A percentile compares a stretch with the other conserved stretches of the same genome.
Conservation (phyloP, 2,888 invertebrate species). For the Drosophila affinis region DNA sequence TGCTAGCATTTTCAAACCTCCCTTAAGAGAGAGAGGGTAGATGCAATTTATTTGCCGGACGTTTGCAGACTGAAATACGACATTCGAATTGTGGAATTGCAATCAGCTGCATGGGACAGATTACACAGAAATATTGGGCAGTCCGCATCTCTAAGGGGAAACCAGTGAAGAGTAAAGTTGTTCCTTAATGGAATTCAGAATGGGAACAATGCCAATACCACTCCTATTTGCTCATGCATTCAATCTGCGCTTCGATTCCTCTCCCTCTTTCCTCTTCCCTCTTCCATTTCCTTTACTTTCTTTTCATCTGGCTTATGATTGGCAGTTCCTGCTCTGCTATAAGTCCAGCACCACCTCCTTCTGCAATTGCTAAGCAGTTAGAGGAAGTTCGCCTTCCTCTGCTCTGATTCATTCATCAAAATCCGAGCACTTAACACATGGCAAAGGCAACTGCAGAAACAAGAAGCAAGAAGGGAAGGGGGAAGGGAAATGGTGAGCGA, state of each 20-base stretch:
- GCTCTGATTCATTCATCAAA: slow-evolving; percentile 57
- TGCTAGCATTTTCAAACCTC: slow-evolving; percentile 22
- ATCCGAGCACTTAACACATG: slow-evolving; percentile 69
- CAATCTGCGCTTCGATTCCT: slow-evolving; percentile 2
- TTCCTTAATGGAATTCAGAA: not conserved
- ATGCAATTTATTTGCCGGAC: slow-evolving; percentile 35
- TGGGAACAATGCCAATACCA: not conserved
- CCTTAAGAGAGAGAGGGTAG: not conserved
- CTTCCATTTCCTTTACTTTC: not conserved
- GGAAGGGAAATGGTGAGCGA: not conserved
- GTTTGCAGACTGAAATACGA: slow-evolving; percentile 13
- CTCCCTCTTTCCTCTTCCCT: not conserved
- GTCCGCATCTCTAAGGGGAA: not conserved
- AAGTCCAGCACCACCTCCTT: slow-evolving; percentile 3
- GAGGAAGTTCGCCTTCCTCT: not conserved
- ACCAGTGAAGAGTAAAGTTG: not conserved
- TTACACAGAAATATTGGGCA: not conserved
- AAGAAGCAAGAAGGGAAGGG: not conserved
- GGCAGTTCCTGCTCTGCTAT: slow-evolving; percentile 30
- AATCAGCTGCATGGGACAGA: not conserved
- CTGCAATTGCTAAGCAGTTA: slow-evolving; percentile 58
- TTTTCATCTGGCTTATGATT: slow-evolving; percentile 24
- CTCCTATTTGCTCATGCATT: not conserved
- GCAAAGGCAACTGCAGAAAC: slow-evolving; percentile 45
- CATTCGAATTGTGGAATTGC: slow-evolving; percentile 17